Conservation (phyloP, 2,113 vertebrate species). For the Campylomormyrus numenius region DNA sequence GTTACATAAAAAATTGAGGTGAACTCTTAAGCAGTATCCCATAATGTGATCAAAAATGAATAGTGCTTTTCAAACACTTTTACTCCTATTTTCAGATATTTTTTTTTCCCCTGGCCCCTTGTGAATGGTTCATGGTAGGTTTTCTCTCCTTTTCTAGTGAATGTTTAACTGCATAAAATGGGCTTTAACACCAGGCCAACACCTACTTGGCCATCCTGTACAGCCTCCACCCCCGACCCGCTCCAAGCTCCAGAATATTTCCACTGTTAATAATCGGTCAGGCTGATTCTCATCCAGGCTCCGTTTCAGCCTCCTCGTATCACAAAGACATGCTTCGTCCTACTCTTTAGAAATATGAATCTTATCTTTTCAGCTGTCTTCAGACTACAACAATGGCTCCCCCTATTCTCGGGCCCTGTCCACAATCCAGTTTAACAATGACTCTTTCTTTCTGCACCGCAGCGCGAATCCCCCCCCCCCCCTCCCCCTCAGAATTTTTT, state of each 20-base stretch:
- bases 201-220: background rate
- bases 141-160: background rate
- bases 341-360: conserved; percentile 39
- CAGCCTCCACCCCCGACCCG: background rate
- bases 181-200: conserved; percentile 10
- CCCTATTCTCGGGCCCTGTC: conserved; percentile 21
- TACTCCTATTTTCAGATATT: background rate
- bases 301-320: conserved; percentile 32
- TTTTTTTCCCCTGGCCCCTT: background rate
- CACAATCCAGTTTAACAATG: conserved; percentile 36
- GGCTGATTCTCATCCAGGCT: conserved; percentile 30
- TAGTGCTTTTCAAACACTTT: background rate
- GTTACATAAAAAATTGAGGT: conserved; percentile 4
- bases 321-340: conserved; percentile 37
- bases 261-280: conserved; percentile 14
- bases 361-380: conserved; percentile 45
- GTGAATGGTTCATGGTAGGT: background rate
- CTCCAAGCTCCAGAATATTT: conserved; percentile 4
- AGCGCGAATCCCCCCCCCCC: background rate
- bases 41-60: background rate
- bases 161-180: conserved; percentile 24
- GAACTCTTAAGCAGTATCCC: background rate
- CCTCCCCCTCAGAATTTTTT: background rate
- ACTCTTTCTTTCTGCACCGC: conserved; percentile 25
- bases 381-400: conserved; percentile 35